Percentiles rank a stretch among this genome's conserved stretches.
These are phyloP conservation scores for Oreotrochilus melanogaster DNA, from an alignment of 2,113 vertebrate genomes.

Conservation along the genomic window DNA sequence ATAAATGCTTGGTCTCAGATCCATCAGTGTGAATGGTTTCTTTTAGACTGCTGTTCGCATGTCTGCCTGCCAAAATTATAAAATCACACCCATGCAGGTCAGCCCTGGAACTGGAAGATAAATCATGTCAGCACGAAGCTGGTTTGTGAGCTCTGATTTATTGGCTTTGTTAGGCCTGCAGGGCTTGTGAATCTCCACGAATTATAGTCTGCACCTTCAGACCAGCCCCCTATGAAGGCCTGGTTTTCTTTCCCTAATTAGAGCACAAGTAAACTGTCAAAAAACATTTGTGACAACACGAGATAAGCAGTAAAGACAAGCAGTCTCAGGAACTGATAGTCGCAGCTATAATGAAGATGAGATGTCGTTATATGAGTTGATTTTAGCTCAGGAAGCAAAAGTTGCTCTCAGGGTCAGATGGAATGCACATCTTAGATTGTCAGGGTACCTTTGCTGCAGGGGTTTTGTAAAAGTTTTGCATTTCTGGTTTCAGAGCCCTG, in stretches of 20 bases:
- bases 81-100: constrained; percentile 21
- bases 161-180: constrained; percentile 2
- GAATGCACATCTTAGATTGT: neutral
- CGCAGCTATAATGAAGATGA: neutral
- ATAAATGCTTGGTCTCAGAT: neutral
- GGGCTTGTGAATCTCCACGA: neutral
- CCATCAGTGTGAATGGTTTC: neutral
- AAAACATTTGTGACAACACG: constrained; percentile 4
- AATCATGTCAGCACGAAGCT: constrained; percentile 31
- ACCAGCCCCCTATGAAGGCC: neutral
- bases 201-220: neutral
- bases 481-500: neutral
- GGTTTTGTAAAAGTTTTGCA: neutral
- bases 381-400: neutral
- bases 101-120: constrained; percentile 4
- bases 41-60: neutral
- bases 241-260: constrained; percentile 20
- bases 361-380: neutral
- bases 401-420: neutral
- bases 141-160: constrained; percentile 35
- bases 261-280: neutral
- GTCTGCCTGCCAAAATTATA: neutral
- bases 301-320: neutral
- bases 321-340: neutral
- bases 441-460: neutral